phyloP scores from a whole-genome alignment of 1,140 invertebrate species.

The Radopholus similis region DNA sequence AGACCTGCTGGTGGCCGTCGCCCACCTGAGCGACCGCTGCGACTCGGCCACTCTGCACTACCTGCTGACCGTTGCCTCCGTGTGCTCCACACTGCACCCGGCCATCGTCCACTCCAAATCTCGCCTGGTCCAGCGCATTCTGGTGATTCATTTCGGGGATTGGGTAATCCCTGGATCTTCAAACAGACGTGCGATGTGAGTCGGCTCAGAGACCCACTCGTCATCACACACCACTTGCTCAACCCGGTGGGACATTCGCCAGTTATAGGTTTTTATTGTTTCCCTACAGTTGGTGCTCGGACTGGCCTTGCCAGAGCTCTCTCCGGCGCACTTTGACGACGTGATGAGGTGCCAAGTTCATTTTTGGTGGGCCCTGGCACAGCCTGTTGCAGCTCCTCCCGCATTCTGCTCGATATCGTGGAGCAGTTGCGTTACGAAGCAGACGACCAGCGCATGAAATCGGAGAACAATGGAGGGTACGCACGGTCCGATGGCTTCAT shows the following conservation, averaged over 20 bases:
- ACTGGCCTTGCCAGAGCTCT: conserved; percentile 40
- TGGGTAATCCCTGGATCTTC: too few relatives aligned
- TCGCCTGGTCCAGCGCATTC: conserved; percentile 53
- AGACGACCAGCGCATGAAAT: conserved; percentile 43
- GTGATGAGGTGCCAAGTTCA: conserved; percentile 19
- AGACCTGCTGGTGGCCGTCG: conserved; percentile 49
- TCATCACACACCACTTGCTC: conserved; percentile 48
- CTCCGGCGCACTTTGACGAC: conserved; percentile 56
- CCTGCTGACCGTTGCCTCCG: conserved; percentile 38
- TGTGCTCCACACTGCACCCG: conserved; percentile 52
- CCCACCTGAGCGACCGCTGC: conserved; percentile 56
- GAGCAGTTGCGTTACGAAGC: conserved; percentile 55
- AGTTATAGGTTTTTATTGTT: neutral
- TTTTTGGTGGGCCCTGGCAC: neutral
- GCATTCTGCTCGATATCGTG: conserved; percentile 54
- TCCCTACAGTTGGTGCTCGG: conserved; percentile 45
- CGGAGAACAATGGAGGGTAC: conserved; percentile 24
- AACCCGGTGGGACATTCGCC: conserved; percentile 31
- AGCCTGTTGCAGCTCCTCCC: conserved; percentile 24
- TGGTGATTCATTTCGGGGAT: too few relatives aligned
- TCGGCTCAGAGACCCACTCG: conserved; percentile 43
- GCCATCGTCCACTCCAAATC: conserved; percentile 55
- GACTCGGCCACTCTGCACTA: conserved; percentile 43
- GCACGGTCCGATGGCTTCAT: neutral
- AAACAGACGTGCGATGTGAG: conserved; percentile 50